Evolutionary conservation across 2,888 invertebrate species (phyloP), one percentile per base, ranked within the genome.

Genomic region (Amblyjoppa proteus): DNA sequence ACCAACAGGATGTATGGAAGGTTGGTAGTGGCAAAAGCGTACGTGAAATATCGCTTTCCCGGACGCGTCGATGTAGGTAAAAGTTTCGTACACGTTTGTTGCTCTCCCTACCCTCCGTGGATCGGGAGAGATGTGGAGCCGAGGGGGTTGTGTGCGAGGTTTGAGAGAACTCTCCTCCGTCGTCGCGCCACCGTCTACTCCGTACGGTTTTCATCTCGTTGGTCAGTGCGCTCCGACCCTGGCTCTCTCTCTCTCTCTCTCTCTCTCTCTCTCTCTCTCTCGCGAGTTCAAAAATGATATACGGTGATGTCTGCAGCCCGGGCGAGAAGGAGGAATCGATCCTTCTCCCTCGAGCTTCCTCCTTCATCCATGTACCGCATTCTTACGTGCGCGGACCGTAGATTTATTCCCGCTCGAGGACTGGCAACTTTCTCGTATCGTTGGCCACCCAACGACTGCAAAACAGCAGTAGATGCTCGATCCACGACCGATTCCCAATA

Each of bases 41-140:
- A 83, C 66, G 79, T 85, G 85, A 85, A 85, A 85, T 85, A 85
- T 85, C 82, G 75, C 76, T 85, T 83, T 75, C 85, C 83, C 76
- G 68, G 68, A 69, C 58, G 70, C 75, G 76, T 71, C 25, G 71
- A 75, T 76, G 79, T 45, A 83, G 75, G 82, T 77, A 68, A 85
- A 85, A 85, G 74, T 85, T 85, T 81, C 20, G 68, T 75, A 81
- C 51, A 66, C 75, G 84, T 85, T 78, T 81, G 81, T 79, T 81
- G 81, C 85, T 75, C 56, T 45, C 56, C 69, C 49, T 64, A 34
- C 11, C 56, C 4, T 38, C 7, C 7, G 13, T 41, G 34, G 56
- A 11, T 56, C 56, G 53, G 53, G 53, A 53, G 53, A 53, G 13
- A 5, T 0, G 5, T 51, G 51, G n/a, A 5, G n/a, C 16, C 4